A percentile compares a stretch with the other conserved stretches of the same genome.
phyloP scores from a whole-genome alignment of 2,888 invertebrate species.

The Eurytoma californica region DNA sequence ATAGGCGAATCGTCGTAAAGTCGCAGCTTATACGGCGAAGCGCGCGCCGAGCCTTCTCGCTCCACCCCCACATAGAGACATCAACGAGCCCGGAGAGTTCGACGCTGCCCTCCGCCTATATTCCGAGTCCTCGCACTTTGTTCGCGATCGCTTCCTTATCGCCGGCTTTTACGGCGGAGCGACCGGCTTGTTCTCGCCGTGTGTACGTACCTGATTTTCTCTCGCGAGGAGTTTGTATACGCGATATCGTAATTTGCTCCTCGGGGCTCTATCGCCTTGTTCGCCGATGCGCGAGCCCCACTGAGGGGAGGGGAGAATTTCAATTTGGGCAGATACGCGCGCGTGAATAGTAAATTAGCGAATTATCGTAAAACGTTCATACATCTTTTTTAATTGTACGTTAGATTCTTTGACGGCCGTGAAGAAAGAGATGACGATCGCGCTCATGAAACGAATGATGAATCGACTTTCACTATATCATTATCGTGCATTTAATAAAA shows the following conservation, averaged over 20 bases:
- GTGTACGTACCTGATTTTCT: no score
- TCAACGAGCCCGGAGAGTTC: conserved; percentile 63
- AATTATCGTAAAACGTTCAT: conserved; percentile 7
- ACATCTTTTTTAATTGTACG: conserved; percentile 7
- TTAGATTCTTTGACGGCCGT: background rate
- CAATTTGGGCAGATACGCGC: no score
- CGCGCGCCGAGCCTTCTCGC: background rate
- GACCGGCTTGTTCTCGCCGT: no score
- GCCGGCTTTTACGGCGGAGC: background rate
- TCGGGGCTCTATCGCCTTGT: no score
- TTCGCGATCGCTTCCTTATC: background rate
- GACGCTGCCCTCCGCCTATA: conserved; percentile 58
- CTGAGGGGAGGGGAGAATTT: no score
- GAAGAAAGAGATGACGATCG: no score
- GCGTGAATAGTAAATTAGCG: conserved; percentile 7
- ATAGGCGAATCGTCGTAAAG: conserved; percentile 41
- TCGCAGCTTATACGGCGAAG: conserved; percentile 35
- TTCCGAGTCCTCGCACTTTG: conserved; percentile 1
- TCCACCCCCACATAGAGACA: conserved; percentile 60
- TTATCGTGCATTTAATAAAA: background rate
- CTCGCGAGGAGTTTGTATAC: no score
- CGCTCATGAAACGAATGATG: background rate
- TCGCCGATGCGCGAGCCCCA: no score
- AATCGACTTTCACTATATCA: conserved; percentile 4
- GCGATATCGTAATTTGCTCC: no score